Evolutionary conservation across 2,888 invertebrate species (phyloP), one percentile per base, ranked within the genome.

Genomic region (Cerceris ruficornis): DNA sequence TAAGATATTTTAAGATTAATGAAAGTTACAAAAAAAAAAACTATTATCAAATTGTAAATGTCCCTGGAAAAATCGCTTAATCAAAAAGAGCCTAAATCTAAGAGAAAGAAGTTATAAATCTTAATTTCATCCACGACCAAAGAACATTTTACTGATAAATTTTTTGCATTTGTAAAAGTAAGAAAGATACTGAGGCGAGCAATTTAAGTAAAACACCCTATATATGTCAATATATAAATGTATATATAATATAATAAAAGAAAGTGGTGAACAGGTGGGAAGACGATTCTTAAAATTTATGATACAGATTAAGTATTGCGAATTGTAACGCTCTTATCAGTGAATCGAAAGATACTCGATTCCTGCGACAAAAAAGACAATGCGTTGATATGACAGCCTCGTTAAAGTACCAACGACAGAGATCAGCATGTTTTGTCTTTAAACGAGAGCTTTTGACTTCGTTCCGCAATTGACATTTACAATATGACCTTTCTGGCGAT

Each of bases 361-460:
- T 60, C 61, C 46, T 66, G 73, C 49, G 78, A 78, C 46, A 59
- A 69, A 80, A 70, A 69, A 68, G 67, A 83, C 67, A 80, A 73
- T 71, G 55, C 60, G 75, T 69, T 59, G 71, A 80, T 76, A 78
- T 49, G 75, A 85, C 83, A 81, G 81, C 81, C 85, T 84, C 78
- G 57, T 78, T 80, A 75, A 78, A 85, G 62, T 85, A 82, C 76
- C 74, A 77, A 82, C 80, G 70, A 78, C 77, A 75, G 71, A 85
- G 59, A 77, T 80, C 75, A 85, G 80, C 81, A 77, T 70, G 28
- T 69, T 69, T 60, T 69, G 58, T 42, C 68, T 70, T 52, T 65
- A 69, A 64, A 71, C 49, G 54, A 58, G 64, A 77, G 71, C 46
- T 64, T 71, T 60, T 50, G 70, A 46, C 62, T 80, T 70, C 75